A percentile compares a stretch with the other conserved stretches of the same genome.
Evolutionary conservation across 2,113 vertebrate species (phyloP).

Genomic region (Clupea harengus): DNA sequence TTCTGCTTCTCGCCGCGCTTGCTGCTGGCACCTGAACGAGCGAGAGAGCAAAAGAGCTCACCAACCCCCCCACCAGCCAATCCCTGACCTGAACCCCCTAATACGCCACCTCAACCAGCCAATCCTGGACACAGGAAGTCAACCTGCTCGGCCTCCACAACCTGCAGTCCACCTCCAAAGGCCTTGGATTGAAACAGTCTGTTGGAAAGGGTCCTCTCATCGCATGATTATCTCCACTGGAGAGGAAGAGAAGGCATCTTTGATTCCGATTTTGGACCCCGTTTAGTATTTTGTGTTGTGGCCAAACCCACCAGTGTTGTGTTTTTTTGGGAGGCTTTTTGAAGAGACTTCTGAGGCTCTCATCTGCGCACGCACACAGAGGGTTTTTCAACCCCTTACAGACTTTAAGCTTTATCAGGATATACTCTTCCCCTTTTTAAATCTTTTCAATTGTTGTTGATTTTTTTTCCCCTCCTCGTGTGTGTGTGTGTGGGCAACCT

Average conservation of each 20-base stretch:
- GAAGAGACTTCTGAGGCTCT: not conserved
- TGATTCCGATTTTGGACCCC: not conserved
- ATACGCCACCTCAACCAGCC: not conserved
- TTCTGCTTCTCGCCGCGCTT: constrained; percentile 60
- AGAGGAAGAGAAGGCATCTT: not conserved
- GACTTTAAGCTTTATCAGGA: not conserved
- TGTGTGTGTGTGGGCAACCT: constrained; percentile 1
- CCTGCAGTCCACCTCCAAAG: not conserved
- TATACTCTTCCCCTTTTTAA: not conserved
- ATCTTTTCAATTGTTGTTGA: not conserved
- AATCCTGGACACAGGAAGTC: not conserved
- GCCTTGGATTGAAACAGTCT: not conserved
- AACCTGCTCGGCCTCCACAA: not conserved
- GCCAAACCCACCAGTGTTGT: too few species aligned
- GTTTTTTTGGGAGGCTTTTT: too few species aligned
- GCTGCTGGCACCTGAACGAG: constrained; percentile 18
- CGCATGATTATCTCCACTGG: not conserved
- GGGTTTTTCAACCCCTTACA: not conserved
- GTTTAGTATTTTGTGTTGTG: not conserved
- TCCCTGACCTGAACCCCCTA: constrained; percentile 23
- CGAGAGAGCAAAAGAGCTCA: not conserved
- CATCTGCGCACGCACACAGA: not conserved
- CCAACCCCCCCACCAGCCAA: constrained; percentile 22
- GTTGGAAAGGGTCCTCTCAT: not conserved
- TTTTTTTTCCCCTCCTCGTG: not conserved